Percentiles rank a stretch among this genome's conserved stretches.
phyloP scores from a whole-genome alignment of 2,888 invertebrate genomes.

The Cordilura impudica region DNA sequence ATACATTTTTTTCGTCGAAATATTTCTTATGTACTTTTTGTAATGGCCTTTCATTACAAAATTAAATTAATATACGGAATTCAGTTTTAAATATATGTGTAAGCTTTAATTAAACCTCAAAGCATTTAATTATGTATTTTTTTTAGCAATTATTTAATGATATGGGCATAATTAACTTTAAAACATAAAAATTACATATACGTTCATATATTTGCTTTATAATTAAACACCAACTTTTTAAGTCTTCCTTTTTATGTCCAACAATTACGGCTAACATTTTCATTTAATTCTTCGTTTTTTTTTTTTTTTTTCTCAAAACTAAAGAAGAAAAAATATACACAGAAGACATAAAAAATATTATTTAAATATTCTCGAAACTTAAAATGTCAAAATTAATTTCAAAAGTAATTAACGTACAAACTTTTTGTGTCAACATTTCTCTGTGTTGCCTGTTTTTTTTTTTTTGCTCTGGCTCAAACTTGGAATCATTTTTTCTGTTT shows the following conservation, averaged over 20 bases:
- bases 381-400: conserved; percentile 69
- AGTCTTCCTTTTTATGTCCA: background rate
- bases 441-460: conserved; percentile 11
- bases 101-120: too few relatives aligned
- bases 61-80: too few relatives aligned
- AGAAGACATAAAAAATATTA: conserved; percentile 6
- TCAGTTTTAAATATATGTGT: too few relatives aligned
- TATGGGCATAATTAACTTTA: too few relatives aligned
- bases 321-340: background rate
- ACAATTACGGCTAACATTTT: background rate
- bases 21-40: too few relatives aligned
- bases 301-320: background rate
- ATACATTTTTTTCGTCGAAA: too few relatives aligned
- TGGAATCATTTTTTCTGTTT: conserved; percentile 19
- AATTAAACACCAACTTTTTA: too few relatives aligned
- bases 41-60: too few relatives aligned
- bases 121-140: too few relatives aligned
- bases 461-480: conserved; percentile 5
- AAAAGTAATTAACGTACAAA: conserved; percentile 69
- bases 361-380: conserved; percentile 60
- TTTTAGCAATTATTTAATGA: too few relatives aligned
- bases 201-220: too few relatives aligned
- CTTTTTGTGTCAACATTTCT: conserved; percentile 67
- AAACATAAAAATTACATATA: too few relatives aligned
- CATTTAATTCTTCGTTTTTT: background rate